Evolutionary conservation across 2,888 invertebrate species (phyloP), one percentile per base, ranked within the genome.

Genomic region (Amphipyra tragopoginis): DNA sequence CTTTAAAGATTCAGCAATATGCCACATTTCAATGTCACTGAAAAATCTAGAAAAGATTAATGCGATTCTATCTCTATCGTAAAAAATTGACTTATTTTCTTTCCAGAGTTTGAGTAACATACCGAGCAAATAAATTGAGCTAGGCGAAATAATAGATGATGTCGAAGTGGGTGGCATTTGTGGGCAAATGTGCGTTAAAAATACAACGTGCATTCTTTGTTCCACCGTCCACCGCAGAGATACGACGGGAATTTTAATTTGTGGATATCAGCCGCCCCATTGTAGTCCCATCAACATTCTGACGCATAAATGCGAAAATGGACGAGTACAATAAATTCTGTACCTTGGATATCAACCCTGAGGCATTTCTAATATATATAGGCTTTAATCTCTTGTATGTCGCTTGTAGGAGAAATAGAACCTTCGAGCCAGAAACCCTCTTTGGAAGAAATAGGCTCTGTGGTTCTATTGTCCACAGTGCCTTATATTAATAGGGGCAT

Each of bases 231-330:
- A 60, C 57, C 52, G 40, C 48, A 43, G 50, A 58, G 65, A 51
- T 66, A 67, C 56, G 77, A 36, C 42, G 64, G 61, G 75, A 81
- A 83, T 84, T 81, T 80, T 81, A 82, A 84, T 82, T 80, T 77
- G 79, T 71, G 58, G 60, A 77, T 76, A 66, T 65, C 71, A 49
- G 65, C 65, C 60, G 44, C 65, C 62, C 70, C 61, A 75, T 76
- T 75, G 75, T 77, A 73, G 58, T 59, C 63, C 57, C 60, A 77
- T 75, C 69, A 68, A 55, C 66, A 77, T 64, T 58, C 70, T 60
- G 62, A 53, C 62, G 44, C 62, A 70, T 55, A 56, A 58, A 64
- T 57, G 53, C 40, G 53, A 55, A 68, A 75, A 72, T 65, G n/a
- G 47, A 51, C 45, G 44, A 51, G 21, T 54, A 66, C 40, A 57